Evolutionary conservation across 2,797 vertebrate genomes (phyloP).

Genomic region (Helicolenus hilgendorfi): DNA sequence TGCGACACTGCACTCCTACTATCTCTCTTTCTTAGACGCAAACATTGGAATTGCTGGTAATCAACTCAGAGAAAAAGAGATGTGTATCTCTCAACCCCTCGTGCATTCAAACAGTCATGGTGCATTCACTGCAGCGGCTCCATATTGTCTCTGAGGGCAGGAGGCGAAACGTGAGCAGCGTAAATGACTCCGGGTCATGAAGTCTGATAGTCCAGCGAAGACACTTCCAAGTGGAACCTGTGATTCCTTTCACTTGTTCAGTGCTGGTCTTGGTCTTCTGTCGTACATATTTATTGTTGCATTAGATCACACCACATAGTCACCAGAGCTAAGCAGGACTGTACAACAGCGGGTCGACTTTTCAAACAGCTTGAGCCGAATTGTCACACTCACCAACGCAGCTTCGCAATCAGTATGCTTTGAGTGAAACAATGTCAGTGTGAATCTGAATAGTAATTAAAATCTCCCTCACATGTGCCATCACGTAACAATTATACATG

Average conservation of each 20-base stretch:
- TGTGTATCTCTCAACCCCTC: conserved; percentile 1
- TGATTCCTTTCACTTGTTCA: not conserved
- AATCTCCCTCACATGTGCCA: not conserved
- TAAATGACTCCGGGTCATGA: conserved; percentile 1
- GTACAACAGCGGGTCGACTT: conserved; percentile 17
- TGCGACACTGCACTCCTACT: not conserved
- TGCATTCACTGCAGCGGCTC: conserved; percentile 24
- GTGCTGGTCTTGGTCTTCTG: not conserved
- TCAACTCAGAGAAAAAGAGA: conserved; percentile 22
- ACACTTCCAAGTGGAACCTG: not conserved
- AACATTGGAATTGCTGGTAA: conserved; percentile 15
- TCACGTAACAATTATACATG: conserved; percentile 3
- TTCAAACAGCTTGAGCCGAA: conserved; percentile 20
- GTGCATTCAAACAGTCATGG: conserved; percentile 3
- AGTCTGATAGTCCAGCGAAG: not conserved
- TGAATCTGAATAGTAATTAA: conserved; percentile 34
- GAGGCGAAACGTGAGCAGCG: conserved; percentile 28
- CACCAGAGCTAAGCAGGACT: not conserved
- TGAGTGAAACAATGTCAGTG: conserved; percentile 32
- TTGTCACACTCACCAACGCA: conserved; percentile 2
- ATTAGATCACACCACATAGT: not conserved
- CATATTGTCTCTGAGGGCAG: conserved; percentile 12
- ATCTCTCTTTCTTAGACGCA: not conserved
- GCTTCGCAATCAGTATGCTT: conserved; percentile 37
- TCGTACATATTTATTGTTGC: conserved; percentile 2